Evolutionary conservation across 2,113 vertebrate genomes (phyloP), one percentile per base, ranked within the genome.

Genomic region (Zosterops hypoxanthus): DNA sequence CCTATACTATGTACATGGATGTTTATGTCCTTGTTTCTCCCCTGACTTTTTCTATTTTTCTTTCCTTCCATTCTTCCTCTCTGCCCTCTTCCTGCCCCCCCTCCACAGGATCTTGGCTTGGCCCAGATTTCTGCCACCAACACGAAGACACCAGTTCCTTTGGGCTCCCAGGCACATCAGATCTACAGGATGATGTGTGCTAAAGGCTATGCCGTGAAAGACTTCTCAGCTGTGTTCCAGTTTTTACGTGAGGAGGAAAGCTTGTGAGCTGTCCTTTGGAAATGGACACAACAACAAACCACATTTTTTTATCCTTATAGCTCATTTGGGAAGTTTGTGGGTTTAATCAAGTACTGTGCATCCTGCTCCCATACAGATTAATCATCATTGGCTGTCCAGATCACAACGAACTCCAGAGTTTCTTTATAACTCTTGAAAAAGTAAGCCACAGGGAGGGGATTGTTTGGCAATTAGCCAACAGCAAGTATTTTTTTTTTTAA

Each of bases 211-310:
- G 98, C 99, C 89, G 96, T 95, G 97, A 99, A 99, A 98, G 99
- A 99, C 98, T 99, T 99, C 98, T 99, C 99, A 41, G 98, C 99
- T 3, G 98, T 99, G 80, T 99, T 99, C 98, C 99, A 99, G 97
- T 99, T 99, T 97, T 98, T 99, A 87, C 99, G 99, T 44, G 99
- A 99, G 93, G 99, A 99, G 94, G 99, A 99, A 96, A 97, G 93
- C 93, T 98, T 99, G 97, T 98, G 97, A 98, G 90, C 64, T 64
- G 65, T 82, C 84, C 53, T 90, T 90, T 47, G 91, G 82, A 84
- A 68, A 17, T 66, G 92, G 92, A 96, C 88, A n/a, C 69, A 91
- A 63, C 93, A 96, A 59, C 66, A 95, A 96, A 94, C 46, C 86
- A 96, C 28, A 24, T 73, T 93, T 64, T 68, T 77, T 95, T 71